Percentiles rank a stretch among this genome's conserved stretches.
These are phyloP conservation scores for Wiebesia pumilae DNA, from an alignment of 1,140 invertebrate genomes.

Conservation along the genomic window DNA sequence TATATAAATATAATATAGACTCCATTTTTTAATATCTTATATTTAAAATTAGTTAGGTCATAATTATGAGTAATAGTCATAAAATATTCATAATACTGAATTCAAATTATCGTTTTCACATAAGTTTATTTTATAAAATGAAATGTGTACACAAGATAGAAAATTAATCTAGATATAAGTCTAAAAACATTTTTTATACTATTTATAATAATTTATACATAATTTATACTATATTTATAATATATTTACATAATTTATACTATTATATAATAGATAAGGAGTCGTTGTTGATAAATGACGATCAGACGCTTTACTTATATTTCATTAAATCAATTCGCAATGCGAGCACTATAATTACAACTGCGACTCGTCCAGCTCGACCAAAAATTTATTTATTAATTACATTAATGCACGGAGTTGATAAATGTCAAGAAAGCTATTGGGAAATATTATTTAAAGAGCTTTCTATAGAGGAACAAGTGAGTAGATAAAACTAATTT, in stretches of 20 bases:
- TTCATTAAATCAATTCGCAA: conserved; percentile 44
- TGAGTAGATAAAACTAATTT: conserved; percentile 42
- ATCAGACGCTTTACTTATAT: conserved; percentile 59
- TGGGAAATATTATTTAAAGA: conserved; percentile 59
- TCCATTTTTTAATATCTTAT: no score
- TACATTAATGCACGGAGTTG: conserved; percentile 59
- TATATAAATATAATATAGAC: not conserved
- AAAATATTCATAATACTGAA: no score
- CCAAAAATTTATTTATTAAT: conserved; percentile 63
- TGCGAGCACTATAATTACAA: conserved; percentile 56
- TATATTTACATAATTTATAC: not conserved
- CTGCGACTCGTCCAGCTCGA: conserved; percentile 61
- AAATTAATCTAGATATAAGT: no score
- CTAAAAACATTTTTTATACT: no score
- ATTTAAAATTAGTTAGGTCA: no score
- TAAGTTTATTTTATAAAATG: no score
- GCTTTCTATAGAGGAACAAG: conserved; percentile 59
- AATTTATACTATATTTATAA: not conserved
- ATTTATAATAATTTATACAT: no score
- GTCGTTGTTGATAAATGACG: conserved; percentile 58
- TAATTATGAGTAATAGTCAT: no score
- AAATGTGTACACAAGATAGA: no score
- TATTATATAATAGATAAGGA: conserved; percentile 47
- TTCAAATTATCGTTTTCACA: no score
- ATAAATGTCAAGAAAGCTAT: conserved; percentile 55